Conservation (phyloP, 35 echinoderm and acorn worm genomes). For the Lytechinus pictus region DNA sequence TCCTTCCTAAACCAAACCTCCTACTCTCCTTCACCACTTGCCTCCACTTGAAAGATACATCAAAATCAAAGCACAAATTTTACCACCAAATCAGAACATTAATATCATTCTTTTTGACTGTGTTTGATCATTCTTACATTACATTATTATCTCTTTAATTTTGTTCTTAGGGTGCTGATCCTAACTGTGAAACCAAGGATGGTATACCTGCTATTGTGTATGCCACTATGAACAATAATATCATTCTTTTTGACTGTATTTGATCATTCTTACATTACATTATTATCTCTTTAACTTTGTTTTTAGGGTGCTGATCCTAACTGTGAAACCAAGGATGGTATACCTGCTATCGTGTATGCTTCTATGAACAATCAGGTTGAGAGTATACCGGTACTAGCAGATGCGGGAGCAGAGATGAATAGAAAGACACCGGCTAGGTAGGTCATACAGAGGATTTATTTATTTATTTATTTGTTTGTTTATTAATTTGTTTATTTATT, state of each 20-base stretch:
- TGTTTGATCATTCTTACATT: no score
- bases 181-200: slow-evolving; percentile 92
- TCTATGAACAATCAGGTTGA: slow-evolving; percentile 94
- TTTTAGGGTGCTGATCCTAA: slow-evolving; percentile 89
- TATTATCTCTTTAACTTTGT: no score
- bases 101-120: background rate
- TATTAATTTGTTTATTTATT: no score
- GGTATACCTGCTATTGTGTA: slow-evolving; percentile 77
- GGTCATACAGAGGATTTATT: background rate
- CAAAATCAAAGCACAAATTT: no score
- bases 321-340: slow-evolving; percentile 86
- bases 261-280: no score
- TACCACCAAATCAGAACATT: no score
- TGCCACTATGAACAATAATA: slow-evolving; percentile 59
- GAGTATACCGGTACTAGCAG: slow-evolving; percentile 63
- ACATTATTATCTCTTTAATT: no score
- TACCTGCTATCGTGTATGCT: slow-evolving; percentile 79
- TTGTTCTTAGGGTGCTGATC: slow-evolving; percentile 75
- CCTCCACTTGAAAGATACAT: no score
- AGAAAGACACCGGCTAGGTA: slow-evolving; percentile 81
- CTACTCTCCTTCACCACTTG: no score
- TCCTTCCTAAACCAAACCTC: no score
- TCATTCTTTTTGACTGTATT: background rate
- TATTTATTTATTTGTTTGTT: no score
- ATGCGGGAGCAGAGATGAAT: slow-evolving; percentile 85